phyloP scores from a whole-genome alignment of 2,113 vertebrate genomes.

The Erpornis zantholeuca region DNA sequence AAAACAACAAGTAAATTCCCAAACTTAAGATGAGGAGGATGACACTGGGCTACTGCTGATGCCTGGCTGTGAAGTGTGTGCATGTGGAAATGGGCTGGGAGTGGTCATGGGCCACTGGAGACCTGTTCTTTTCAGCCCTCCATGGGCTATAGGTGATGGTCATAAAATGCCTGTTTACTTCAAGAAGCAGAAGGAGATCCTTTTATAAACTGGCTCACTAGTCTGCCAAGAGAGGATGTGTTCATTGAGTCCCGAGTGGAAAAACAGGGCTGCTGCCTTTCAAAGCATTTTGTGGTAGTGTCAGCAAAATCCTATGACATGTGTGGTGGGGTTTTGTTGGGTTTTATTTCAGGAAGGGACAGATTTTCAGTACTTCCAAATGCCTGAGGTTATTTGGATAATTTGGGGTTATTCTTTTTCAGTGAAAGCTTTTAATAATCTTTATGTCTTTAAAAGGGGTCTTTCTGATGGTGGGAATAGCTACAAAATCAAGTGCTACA shows the following conservation, averaged over 20 bases:
- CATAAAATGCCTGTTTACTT: neutral
- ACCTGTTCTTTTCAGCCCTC: neutral
- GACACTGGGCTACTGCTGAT: neutral
- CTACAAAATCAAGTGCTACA: neutral
- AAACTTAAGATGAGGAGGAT: neutral
- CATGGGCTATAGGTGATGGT: neutral
- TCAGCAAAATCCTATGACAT: neutral
- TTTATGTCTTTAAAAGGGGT: neutral
- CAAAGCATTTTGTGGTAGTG: neutral
- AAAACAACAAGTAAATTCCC: neutral
- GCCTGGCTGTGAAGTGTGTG: neutral
- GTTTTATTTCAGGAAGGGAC: neutral
- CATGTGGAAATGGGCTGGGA: neutral
- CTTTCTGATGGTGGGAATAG: neutral
- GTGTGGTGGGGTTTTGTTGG: neutral
- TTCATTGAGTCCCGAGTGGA: neutral
- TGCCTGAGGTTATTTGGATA: neutral
- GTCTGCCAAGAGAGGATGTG: neutral
- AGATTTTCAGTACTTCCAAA: neutral
- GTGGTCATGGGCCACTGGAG: neutral
- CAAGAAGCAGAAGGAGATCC: neutral
- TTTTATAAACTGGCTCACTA: neutral
- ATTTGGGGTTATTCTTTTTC: neutral
- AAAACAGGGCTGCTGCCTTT: neutral
- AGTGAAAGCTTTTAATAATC: neutral